These are phyloP conservation scores for Tupiocoris notatus DNA, from an alignment of 2,888 invertebrate species.

Conservation along the genomic window DNA sequence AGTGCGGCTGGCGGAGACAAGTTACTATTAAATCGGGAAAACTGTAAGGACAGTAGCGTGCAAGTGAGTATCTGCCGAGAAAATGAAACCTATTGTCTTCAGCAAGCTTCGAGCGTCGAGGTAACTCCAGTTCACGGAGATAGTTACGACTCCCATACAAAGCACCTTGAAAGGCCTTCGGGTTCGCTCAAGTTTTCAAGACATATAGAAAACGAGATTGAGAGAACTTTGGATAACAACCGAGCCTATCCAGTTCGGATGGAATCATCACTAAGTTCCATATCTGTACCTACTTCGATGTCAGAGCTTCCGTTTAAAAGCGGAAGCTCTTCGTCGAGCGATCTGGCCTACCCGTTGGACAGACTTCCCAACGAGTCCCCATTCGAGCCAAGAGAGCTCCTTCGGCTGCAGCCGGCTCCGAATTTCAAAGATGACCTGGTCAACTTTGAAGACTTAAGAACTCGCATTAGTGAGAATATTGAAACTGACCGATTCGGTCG, in stretches of 20 bases:
- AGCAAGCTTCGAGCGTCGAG: not conserved
- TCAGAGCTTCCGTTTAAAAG: slow-evolving; percentile 19
- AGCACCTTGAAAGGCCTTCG: slow-evolving; percentile 3
- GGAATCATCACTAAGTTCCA: slow-evolving; percentile 25
- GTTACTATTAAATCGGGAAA: not conserved
- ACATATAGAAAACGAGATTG: slow-evolving; percentile 23
- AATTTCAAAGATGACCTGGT: not conserved
- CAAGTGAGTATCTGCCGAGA: slow-evolving; percentile 1
- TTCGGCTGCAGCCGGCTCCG: slow-evolving; percentile 13
- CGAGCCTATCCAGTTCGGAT: not conserved
- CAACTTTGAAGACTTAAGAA: not conserved
- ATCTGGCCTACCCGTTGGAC: slow-evolving; percentile 21
- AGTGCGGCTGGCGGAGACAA: slow-evolving; percentile 3
- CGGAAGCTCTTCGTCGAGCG: slow-evolving; percentile 11
- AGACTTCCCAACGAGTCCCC: not conserved
- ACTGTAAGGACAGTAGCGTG: slow-evolving; percentile 8
- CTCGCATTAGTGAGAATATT: not conserved
- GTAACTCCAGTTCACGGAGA: not conserved
- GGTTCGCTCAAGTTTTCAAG: not conserved
- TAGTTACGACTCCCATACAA: slow-evolving; percentile 23
- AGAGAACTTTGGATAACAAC: not conserved
- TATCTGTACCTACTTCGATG: slow-evolving; percentile 24
- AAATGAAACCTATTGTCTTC: not conserved
- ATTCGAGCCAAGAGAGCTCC: not conserved
- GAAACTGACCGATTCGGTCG: not conserved